Evolutionary conservation across 2,888 invertebrate species (phyloP).

Genomic region (Zootermopsis nevadensis): DNA sequence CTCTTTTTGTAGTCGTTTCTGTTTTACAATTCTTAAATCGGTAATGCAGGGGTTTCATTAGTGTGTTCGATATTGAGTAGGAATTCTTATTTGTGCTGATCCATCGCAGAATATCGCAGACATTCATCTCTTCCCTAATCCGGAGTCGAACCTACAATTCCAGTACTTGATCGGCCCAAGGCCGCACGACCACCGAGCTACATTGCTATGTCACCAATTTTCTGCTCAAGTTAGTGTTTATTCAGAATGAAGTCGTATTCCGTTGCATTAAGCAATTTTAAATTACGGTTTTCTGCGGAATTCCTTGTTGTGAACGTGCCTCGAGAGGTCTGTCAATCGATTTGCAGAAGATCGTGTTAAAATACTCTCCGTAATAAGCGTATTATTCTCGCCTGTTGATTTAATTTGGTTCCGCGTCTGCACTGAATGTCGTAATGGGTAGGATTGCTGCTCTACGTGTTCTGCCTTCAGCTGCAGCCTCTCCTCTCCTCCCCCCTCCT

Average conservation of each 20-base stretch:
- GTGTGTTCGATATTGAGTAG: too few species aligned
- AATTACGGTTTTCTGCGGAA: neutral
- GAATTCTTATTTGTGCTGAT: too few species aligned
- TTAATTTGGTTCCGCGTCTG: neutral
- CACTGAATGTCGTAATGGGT: neutral
- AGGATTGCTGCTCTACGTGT: neutral
- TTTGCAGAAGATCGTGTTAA: constrained; percentile 5
- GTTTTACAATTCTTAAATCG: too few species aligned
- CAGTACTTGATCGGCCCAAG: too few species aligned
- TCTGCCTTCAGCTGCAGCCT: neutral
- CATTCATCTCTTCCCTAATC: too few species aligned
- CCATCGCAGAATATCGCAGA: too few species aligned
- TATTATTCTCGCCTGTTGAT: constrained; percentile 22
- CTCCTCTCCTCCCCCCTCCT: too few species aligned
- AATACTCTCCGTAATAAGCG: neutral
- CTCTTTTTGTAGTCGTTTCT: too few species aligned
- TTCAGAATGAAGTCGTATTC: neutral
- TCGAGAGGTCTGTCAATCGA: neutral
- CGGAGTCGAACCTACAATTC: too few species aligned
- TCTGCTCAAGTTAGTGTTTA: neutral
- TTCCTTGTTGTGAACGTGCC: constrained; percentile 1
- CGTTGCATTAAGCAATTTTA: too few species aligned
- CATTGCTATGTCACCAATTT: neutral
- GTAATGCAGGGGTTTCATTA: too few species aligned
- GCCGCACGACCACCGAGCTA: too few species aligned